A percentile compares a stretch with the other conserved stretches of the same genome.
Conservation (phyloP, 2,888 invertebrate species). For the Phanerotoma sp. region DNA sequence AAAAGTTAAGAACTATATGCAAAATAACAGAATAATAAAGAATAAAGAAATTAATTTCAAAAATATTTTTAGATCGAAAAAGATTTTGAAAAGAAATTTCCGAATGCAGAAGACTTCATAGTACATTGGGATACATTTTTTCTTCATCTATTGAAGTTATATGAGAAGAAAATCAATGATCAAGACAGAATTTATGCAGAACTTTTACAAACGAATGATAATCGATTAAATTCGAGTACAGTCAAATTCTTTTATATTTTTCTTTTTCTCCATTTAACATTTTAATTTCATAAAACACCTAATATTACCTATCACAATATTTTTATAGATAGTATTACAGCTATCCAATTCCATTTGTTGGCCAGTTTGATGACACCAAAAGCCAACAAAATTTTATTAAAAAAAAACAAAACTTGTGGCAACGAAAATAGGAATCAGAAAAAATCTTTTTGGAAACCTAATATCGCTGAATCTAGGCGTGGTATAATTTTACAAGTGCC, state of each 20-base stretch:
- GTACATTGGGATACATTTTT: not conserved
- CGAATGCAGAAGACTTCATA: not conserved
- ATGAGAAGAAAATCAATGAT: not conserved
- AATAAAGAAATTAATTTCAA: not conserved
- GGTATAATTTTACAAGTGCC: not conserved
- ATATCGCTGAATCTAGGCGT: not conserved
- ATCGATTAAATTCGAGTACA: no score
- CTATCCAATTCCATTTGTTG: not conserved
- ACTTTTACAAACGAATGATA: no score
- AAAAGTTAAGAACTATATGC: not conserved
- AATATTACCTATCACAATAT: not conserved
- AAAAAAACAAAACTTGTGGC: no score
- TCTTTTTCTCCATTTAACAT: no score
- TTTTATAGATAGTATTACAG: not conserved
- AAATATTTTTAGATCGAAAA: not conserved
- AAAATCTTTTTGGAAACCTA: not conserved
- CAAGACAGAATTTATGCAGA: no score
- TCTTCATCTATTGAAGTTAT: not conserved
- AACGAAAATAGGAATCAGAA: not conserved
- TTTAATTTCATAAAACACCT: not conserved
- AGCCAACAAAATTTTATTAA: not conserved
- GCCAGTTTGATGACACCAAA: not conserved
- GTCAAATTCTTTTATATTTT: no score
- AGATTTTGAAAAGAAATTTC: not conserved
- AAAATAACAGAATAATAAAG: no score